Evolutionary conservation across 1,140 invertebrate species (phyloP), one percentile per base, ranked within the genome.

Genomic region (Pentalonia nigronervosa): DNA sequence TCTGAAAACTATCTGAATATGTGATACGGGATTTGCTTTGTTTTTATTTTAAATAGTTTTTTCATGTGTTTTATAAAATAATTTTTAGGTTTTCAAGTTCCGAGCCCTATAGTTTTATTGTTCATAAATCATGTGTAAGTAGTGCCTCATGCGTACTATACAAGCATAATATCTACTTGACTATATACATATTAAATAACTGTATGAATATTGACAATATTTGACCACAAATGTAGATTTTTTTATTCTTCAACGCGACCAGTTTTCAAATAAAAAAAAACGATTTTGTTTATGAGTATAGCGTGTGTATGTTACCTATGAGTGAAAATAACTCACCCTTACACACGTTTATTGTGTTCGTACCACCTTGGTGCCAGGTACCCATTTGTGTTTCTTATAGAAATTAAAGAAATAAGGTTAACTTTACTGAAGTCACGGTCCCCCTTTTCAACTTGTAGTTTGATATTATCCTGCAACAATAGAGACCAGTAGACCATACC

Each of bases 401-500:
- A 53, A 93, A 84, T 41, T 50, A 93, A 93, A 86, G 48, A 93
- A 93, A 93, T 93, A 93, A 93, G 91, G 81, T 86, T 93, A 93
- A 93, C 91, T 93, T 93, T 86, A 84, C 91, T 23, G 81, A 86
- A 93, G 81, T 41, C 48, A 50, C 41, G 76, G 60, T 56, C 91
- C 76, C 91, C 91, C 56, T 45, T 86, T 45, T 36, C 17, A 86
- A 84, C 81, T 86, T 48, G 67, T 50, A 36, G 34, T 93, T 56
- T 93, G n/a, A 84, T 93, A 84, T 86, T 86, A 86, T 25, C 53
- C 30, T 23, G 50, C 14, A 41, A 86, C 48, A 83, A 93, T 56
- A 93, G 90, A 81, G 14, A 76, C 60, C 60, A 76, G 60, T 76
- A 76, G 76, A 89, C 88, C 50, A 56, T 89, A 56, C 48, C 88